A percentile compares a stretch with the other conserved stretches of the same genome.
phyloP scores from a whole-genome alignment of 30 jellyfish, hydroid and myxozoan genomes.

The Aurelia aurita complex sp. Pacific region DNA sequence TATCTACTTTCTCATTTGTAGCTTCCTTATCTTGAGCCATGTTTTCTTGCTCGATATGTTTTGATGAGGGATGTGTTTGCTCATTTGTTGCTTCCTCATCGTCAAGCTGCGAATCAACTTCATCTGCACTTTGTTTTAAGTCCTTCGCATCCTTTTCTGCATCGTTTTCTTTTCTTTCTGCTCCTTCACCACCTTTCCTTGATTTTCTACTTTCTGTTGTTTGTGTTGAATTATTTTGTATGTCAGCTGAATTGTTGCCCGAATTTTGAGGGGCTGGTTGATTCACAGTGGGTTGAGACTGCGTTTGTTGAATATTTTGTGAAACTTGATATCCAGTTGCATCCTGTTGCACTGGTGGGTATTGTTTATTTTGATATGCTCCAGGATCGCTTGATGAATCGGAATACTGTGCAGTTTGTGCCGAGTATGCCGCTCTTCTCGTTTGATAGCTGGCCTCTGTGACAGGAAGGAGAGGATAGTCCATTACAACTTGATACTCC shows the following conservation, averaged over 20 bases:
- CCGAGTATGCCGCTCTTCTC: slow-evolving; percentile 13
- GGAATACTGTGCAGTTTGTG: slow-evolving; percentile 15
- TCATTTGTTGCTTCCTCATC: slow-evolving; percentile 66
- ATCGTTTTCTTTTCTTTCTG: neutral
- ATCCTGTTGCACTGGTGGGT: neutral
- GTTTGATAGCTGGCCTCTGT: slow-evolving; percentile 16
- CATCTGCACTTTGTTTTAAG: slow-evolving; percentile 8
- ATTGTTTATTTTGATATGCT: slow-evolving; percentile 7
- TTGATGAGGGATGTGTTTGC: slow-evolving; percentile 54
- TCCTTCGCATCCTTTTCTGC: slow-evolving; percentile 28
- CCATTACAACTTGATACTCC: slow-evolving; percentile 32
- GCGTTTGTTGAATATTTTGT: neutral
- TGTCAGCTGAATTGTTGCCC: too few species aligned
- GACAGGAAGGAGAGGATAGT: slow-evolving; percentile 45
- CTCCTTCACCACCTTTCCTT: too few species aligned
- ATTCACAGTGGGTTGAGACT: neutral
- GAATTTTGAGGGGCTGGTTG: neutral
- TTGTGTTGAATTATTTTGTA: slow-evolving; percentile 6
- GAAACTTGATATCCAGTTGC: slow-evolving; percentile 3
- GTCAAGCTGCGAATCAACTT: slow-evolving; percentile 29
- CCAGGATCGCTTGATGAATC: neutral
- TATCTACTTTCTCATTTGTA: neutral
- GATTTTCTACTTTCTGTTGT: neutral
- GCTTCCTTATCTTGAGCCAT: neutral
- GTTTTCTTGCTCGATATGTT: slow-evolving; percentile 59